phyloP scores from a whole-genome alignment of 2,888 invertebrate species.

The Gonocerus acuteangulatus region DNA sequence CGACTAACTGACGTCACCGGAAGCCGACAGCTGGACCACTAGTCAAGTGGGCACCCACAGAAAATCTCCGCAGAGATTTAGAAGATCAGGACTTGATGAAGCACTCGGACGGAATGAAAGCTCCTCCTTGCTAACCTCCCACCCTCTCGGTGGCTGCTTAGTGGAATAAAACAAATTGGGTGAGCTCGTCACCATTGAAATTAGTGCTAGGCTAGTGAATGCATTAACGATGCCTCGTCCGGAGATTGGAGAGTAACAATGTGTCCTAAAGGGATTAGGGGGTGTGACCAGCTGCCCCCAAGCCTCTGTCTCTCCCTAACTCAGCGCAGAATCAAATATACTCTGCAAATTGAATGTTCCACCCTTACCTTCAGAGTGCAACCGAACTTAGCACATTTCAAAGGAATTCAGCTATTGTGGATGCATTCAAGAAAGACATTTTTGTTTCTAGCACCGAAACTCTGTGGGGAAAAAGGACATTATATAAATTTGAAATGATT shows the following conservation, averaged over 20 bases:
- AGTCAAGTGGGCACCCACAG: neutral
- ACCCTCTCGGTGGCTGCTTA: neutral
- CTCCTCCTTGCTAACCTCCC: neutral
- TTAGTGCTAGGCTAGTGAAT: neutral
- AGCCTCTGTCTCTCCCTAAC: neutral
- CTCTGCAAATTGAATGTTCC: neutral
- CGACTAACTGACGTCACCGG: too few relatives aligned
- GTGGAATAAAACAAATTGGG: neutral
- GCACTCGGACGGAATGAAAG: neutral
- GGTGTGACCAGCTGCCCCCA: conserved; percentile 6
- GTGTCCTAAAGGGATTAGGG: conserved; percentile 14
- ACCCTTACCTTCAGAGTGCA: too few relatives aligned
- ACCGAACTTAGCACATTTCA: too few relatives aligned
- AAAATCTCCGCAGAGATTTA: neutral
- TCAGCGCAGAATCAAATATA: neutral
- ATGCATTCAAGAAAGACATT: too few relatives aligned
- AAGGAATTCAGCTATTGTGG: too few relatives aligned
- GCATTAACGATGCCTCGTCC: neutral
- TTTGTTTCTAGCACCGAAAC: too few relatives aligned
- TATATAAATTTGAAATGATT: too few relatives aligned
- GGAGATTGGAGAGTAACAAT: neutral
- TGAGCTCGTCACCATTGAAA: neutral
- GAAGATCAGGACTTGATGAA: neutral
- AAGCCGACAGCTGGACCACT: neutral
- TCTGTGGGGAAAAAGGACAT: too few relatives aligned